Base-by-base conservation (phyloP, 2,113 vertebrate genomes). In the Sturnira hondurensis region DNA sequence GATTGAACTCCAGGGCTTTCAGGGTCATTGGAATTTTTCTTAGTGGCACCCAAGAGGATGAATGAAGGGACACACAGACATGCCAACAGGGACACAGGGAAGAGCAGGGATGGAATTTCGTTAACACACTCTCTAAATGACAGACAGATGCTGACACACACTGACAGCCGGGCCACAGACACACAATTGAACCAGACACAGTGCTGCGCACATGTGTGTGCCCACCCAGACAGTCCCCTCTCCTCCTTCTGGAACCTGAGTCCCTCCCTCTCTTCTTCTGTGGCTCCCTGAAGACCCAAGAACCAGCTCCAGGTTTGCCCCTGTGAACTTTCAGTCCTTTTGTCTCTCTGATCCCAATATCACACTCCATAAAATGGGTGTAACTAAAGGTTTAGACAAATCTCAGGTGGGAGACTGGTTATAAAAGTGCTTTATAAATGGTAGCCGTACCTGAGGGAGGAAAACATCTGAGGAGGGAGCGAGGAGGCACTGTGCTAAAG, bases 281-380 rank as follows among this genome's bases (percentile, higher is more conserved):
- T 19, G 36, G 84, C 80, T 84, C 26, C 65, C 80, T 22, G 26
- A 89, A 94, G 81, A 92, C 41, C 63, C 45, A 86, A 96, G 65
- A 92, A 91, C 22, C 71, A 78, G 43, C 38, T 92, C 13, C 43
- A 86, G 33, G 81, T 93, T 47, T 65, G 28, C 78, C 36, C 52
- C 7, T 36, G 45, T 81, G 73, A 95, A 89, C 74, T 91, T 92
- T 87, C 76, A 76, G 28, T 86, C 56, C 31, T 95, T 97, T 93
- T 89, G 33, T 94, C 56, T 94, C 54, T 92, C 67, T 61, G 67
- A 83, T 31, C 61, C 95, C 50, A 87, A 33, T 54, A 73, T 45
- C 81, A n/a, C 82, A 77, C 71, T 94, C 85, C 94, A 47, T 78
- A 91, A 96, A 93, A 95, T 93, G 92, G 86, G 78, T 67, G 8